Conservation (phyloP, 2,113 vertebrate species). For the Chaetodon auriga region DNA sequence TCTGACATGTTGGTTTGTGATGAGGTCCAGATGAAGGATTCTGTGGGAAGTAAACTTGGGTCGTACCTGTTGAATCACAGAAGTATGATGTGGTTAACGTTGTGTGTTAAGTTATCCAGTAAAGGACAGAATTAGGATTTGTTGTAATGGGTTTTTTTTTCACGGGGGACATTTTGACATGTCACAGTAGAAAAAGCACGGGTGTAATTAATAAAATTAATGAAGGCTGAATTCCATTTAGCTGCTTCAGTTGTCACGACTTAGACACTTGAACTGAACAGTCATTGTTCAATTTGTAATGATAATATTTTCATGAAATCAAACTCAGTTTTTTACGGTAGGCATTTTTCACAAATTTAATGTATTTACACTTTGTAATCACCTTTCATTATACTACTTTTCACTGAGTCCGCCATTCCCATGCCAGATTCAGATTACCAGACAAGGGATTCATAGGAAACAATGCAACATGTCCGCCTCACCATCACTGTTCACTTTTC, state of each 20-base stretch:
- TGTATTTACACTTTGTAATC: neutral
- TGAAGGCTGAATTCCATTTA: no score
- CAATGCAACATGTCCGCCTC: neutral
- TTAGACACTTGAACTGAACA: neutral
- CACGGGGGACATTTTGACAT: no score
- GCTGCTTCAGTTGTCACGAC: no score
- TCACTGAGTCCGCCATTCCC: neutral
- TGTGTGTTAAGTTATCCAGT: neutral
- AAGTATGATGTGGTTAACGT: neutral
- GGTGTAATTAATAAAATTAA: no score
- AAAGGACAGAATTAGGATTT: neutral
- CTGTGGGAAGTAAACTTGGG: slow-evolving; percentile 13
- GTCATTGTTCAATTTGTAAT: neutral
- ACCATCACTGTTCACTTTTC: neutral
- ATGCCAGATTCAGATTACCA: neutral
- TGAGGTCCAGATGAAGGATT: slow-evolving; percentile 36
- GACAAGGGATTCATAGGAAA: neutral
- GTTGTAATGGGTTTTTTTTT: neutral
- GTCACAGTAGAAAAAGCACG: no score
- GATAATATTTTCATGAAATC: neutral
- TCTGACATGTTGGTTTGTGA: slow-evolving; percentile 40
- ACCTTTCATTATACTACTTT: neutral
- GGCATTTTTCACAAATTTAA: neutral
- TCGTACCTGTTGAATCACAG: slow-evolving; percentile 1
- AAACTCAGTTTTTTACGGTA: neutral